A percentile compares a stretch with the other conserved stretches of the same genome.
These are phyloP conservation scores for Crypturellus undulatus DNA, from an alignment of 2,113 vertebrate species.

Conservation along the genomic window DNA sequence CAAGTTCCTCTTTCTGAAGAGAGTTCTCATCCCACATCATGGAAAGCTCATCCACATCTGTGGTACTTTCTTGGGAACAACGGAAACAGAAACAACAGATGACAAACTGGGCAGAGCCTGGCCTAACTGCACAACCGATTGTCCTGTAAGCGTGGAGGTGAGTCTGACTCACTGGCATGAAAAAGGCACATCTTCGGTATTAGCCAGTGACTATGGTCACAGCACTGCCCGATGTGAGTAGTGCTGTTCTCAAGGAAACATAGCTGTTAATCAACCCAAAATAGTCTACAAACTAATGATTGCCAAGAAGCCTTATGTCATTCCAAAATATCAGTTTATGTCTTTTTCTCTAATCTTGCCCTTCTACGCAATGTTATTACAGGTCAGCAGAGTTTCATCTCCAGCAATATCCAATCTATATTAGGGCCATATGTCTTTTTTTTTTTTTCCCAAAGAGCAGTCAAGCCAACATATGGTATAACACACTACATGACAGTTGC, in stretches of 20 bases:
- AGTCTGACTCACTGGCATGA: not conserved
- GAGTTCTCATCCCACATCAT: not conserved
- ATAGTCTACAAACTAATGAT: not conserved
- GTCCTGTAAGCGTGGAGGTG: not conserved
- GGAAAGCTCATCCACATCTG: not conserved
- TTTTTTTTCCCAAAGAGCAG: not conserved
- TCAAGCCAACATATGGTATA: not conserved
- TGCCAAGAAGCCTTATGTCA: not conserved
- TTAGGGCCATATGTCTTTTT: not conserved
- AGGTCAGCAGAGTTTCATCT: not conserved
- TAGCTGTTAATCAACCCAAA: not conserved
- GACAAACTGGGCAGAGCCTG: not conserved
- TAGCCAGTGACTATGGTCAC: not conserved
- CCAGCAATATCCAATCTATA: not conserved
- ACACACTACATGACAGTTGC: not conserved
- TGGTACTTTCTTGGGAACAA: constrained; percentile 7
- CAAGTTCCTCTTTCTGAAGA: constrained; percentile 24
- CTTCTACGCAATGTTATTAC: not conserved
- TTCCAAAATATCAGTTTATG: not conserved
- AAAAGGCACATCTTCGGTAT: not conserved
- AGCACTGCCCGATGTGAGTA: not conserved
- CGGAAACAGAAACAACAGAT: constrained; percentile 25
- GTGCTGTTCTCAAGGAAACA: not conserved
- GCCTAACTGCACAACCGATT: rapidly evolving
- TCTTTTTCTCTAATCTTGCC: not conserved